Evolutionary conservation across 2,888 invertebrate species (phyloP).

Genomic region (Callinectes sapidus): DNA sequence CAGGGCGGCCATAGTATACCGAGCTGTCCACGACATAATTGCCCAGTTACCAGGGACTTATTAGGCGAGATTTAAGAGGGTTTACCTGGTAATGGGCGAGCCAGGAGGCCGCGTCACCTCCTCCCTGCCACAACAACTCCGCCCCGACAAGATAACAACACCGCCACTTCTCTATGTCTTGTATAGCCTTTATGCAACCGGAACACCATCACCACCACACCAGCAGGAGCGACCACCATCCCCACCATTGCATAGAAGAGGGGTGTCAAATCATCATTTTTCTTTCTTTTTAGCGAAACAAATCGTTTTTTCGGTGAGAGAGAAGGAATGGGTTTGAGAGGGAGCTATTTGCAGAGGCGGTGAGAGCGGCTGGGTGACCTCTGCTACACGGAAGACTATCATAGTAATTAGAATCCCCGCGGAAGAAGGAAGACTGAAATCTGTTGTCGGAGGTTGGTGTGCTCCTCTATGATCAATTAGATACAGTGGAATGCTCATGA

Average conservation of each 20-base stretch:
- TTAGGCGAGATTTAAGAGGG: conserved; percentile 44
- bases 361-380: neutral
- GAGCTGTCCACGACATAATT: conserved; percentile 42
- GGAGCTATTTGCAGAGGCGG: neutral
- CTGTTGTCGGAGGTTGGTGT: neutral
- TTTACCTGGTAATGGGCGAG: conserved; percentile 39
- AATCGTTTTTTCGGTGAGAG: neutral
- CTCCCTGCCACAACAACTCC: neutral
- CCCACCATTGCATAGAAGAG: neutral
- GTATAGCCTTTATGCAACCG: neutral
- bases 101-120: neutral
- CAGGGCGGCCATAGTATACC: neutral
- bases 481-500: conserved; percentile 12
- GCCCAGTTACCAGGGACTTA: conserved; percentile 23
- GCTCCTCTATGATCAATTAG: conserved; percentile 41
- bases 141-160: neutral
- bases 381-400: neutral
- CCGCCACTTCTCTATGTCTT: neutral
- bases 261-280: neutral
- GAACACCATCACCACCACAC: neutral
- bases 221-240: neutral
- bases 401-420: conserved; percentile 18
- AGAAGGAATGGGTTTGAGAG: neutral
- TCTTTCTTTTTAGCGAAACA: neutral
- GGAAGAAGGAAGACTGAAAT: neutral